Evolutionary conservation across 1,140 invertebrate species (phyloP), one percentile per base, ranked within the genome.

Genomic region (Drosophila truncata): DNA sequence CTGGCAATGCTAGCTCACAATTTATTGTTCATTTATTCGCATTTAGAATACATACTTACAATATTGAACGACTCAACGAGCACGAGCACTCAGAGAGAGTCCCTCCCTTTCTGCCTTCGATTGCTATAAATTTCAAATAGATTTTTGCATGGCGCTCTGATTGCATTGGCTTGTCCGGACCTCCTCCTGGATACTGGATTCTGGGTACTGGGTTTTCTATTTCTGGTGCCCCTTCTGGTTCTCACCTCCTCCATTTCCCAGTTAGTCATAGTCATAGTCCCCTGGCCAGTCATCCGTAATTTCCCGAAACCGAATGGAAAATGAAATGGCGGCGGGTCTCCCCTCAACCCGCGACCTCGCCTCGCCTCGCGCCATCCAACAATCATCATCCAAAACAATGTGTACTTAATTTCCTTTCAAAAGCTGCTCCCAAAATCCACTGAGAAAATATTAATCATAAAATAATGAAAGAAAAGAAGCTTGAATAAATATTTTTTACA

Each of bases 331-430:
- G 44, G 29, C 65, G 14, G 44, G 16, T 0, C 39, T 10, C 46
- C 29, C 11, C 6, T 11, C 16, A 9, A 4, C 23, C 23, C 16
- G 46, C 14, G 46, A 25, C n/a, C n/a, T n/a, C n/a, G 8, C 20
- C 27, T 8, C 25, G 11, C 46, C 41, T 6, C 18, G 2, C 27
- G 6, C 41, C 47, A 25, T 39, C 39, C 31, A 66, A 27, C 47
- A 54, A 59, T 71, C 66, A 76, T 67, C 72, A 63, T 55, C 50
- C 50, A 65, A 73, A 78, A 73, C 66, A 82, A 78, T 78, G 59
- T 83, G 64, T 80, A 80, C 70, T 86, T 85, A 85, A 85, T 85
- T 85, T 85, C 79, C 82, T 82, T 76, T 69, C 58, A 37, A 54
- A 50, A 50, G 47, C 47, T 58, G 16, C 46, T 62, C 2, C 10